These are phyloP conservation scores for Rhingia campestris DNA, from an alignment of 2,888 invertebrate genomes.

Conservation along the genomic window DNA sequence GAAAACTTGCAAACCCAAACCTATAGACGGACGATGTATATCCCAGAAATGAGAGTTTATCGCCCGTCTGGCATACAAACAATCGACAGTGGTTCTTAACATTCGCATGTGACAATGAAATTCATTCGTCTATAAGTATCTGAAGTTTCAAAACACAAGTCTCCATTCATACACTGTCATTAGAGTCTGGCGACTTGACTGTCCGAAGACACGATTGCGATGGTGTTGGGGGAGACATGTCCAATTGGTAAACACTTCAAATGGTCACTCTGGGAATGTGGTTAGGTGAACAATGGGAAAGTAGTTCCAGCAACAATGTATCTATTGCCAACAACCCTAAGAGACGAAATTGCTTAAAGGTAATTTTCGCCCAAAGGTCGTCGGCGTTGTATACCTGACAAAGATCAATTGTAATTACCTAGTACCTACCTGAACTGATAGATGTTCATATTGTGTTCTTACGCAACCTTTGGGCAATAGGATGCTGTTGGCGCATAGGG, in stretches of 20 bases:
- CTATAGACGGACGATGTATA: slow-evolving; percentile 23
- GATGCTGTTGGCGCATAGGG: slow-evolving; percentile 5
- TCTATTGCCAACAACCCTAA: background rate
- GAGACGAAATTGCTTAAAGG: slow-evolving; percentile 20
- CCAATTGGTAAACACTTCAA: slow-evolving; percentile 29
- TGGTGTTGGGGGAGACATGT: background rate
- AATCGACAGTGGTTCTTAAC: slow-evolving; percentile 37
- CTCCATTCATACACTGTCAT: slow-evolving; percentile 23
- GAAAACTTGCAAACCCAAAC: slow-evolving; percentile 27
- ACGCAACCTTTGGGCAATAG: slow-evolving; percentile 45
- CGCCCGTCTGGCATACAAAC: slow-evolving; percentile 37
- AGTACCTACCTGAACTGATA: slow-evolving; percentile 16
- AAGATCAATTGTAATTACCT: slow-evolving; percentile 59
- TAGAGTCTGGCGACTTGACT: slow-evolving; percentile 13
- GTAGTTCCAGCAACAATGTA: background rate
- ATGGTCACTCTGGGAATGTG: slow-evolving; percentile 12
- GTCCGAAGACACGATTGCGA: background rate
- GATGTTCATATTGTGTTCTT: background rate
- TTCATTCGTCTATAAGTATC: slow-evolving; percentile 6
- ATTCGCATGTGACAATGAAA: slow-evolving; percentile 12
- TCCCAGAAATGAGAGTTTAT: slow-evolving; percentile 42
- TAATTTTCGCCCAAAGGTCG: slow-evolving; percentile 48
- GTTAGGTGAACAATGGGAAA: slow-evolving; percentile 3
- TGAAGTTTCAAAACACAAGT: slow-evolving; percentile 27
- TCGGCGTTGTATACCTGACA: slow-evolving; percentile 7